A percentile compares a stretch with the other conserved stretches of the same genome.
These are phyloP conservation scores for Phacellophora camtschatica DNA, from an alignment of 30 jellyfish, hydroid and myxozoan species.

Conservation along the genomic window DNA sequence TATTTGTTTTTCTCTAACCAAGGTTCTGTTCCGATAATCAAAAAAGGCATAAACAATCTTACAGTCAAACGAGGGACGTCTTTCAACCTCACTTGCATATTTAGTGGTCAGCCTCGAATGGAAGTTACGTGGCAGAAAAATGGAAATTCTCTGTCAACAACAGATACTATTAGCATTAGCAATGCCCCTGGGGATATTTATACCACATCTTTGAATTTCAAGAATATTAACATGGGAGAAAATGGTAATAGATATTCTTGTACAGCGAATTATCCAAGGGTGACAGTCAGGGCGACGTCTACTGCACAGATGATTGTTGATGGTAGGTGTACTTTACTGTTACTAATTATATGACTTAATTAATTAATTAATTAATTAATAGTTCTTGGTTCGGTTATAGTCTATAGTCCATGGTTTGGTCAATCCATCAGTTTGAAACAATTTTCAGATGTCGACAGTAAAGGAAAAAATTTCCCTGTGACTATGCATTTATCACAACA, in stretches of 20 bases:
- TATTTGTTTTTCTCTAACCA: not conserved
- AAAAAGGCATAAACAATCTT: conserved; percentile 31
- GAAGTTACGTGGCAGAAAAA: conserved; percentile 83
- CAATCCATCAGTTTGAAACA: too few relatives aligned
- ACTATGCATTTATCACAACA: too few relatives aligned
- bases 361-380: too few relatives aligned
- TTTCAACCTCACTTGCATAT: conserved; percentile 80
- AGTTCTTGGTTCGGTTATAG: too few relatives aligned
- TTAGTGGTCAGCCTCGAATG: conserved; percentile 86
- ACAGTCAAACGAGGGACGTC: conserved; percentile 77
- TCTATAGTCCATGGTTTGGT: too few relatives aligned
- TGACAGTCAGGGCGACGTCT: conserved; percentile 66
- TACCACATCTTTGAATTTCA: conserved; percentile 56
- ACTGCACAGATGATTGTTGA: conserved; percentile 72
- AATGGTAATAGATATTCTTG: conserved; percentile 84
- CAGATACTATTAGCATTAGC: conserved; percentile 71
- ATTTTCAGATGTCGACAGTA: too few relatives aligned
- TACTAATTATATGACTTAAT: not conserved
- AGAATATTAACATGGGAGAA: conserved; percentile 76
- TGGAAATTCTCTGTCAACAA: conserved; percentile 69
- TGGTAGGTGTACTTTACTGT: conserved; percentile 46
- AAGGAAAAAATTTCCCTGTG: too few relatives aligned
- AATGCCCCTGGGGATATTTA: not conserved
- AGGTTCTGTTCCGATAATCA: conserved; percentile 85
- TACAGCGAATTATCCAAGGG: conserved; percentile 87